These are phyloP conservation scores for Merodon equestris DNA, from an alignment of 2,888 invertebrate species.

Conservation along the genomic window DNA sequence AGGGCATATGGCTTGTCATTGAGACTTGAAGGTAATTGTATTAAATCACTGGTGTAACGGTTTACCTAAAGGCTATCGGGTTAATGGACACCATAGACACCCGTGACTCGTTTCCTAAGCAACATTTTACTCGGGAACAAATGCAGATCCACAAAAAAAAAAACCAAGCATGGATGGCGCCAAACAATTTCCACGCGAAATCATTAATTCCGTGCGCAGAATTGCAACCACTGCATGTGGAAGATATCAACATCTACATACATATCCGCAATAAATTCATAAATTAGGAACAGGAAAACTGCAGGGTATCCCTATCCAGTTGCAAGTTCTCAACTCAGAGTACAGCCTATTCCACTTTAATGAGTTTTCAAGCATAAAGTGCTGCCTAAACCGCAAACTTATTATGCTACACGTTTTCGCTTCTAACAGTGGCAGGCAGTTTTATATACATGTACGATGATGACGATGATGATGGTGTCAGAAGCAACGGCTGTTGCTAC, in stretches of 20 bases:
- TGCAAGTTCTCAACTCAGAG: not conserved
- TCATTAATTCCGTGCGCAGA: slow-evolving; percentile 62
- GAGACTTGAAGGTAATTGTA: too few species aligned
- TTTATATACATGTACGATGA: too few species aligned
- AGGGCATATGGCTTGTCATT: too few species aligned
- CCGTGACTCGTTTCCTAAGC: not conserved
- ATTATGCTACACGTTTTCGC: slow-evolving; percentile 60
- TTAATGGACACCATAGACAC: not conserved
- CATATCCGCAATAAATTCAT: slow-evolving; percentile 66
- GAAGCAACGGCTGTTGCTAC: slow-evolving; percentile 47
- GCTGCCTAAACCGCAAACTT: slow-evolving; percentile 55
- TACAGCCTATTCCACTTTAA: slow-evolving; percentile 2
- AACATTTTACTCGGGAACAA: not conserved
- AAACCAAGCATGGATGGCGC: slow-evolving; percentile 17
- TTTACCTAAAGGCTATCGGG: too few species aligned
- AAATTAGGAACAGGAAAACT: slow-evolving; percentile 58
- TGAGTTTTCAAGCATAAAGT: not conserved
- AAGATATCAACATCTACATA: slow-evolving; percentile 22
- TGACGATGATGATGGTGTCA: slow-evolving; percentile 43
- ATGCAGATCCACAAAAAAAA: slow-evolving; percentile 1
- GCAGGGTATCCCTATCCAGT: slow-evolving; percentile 48
- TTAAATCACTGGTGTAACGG: too few species aligned
- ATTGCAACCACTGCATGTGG: slow-evolving; percentile 42
- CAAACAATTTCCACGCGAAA: slow-evolving; percentile 50
- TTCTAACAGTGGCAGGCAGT: slow-evolving; percentile 46